phyloP scores from a whole-genome alignment of 2,113 vertebrate genomes.

The Ceyx margarethae region DNA sequence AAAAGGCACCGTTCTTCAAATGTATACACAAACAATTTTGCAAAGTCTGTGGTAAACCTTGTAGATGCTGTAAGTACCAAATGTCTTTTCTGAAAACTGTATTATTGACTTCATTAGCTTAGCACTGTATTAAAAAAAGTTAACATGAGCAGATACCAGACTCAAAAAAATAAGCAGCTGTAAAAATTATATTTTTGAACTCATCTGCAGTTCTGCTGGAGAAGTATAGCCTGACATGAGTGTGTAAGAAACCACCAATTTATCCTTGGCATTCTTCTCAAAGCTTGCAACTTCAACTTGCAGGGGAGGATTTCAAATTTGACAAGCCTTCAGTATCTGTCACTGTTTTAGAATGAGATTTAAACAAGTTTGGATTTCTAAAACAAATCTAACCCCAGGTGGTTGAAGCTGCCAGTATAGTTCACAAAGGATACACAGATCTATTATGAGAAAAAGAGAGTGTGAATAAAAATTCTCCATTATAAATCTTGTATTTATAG shows the following conservation, averaged over 20 bases:
- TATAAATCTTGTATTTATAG: not conserved
- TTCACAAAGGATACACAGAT: not conserved
- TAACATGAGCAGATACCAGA: not conserved
- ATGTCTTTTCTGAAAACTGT: not conserved
- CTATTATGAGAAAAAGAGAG: not conserved
- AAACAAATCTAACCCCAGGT: not conserved
- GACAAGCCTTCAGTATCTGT: not conserved
- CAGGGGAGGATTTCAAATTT: not conserved
- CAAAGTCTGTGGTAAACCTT: conserved; percentile 96
- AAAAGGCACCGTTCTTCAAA: conserved; percentile 83
- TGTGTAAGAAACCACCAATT: not conserved
- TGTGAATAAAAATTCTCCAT: not conserved
- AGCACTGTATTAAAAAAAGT: not conserved
- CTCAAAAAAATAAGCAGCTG: not conserved
- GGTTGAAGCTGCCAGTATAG: not conserved
- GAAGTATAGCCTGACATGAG: not conserved
- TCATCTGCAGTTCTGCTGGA: not conserved
- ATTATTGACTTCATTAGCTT: not conserved
- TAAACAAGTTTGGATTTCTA: not conserved
- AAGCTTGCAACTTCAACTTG: not conserved
- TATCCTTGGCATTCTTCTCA: not conserved
- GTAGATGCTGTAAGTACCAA: conserved; percentile 92
- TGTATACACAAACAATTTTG: conserved; percentile 87
- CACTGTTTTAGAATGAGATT: not conserved
- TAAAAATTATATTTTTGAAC: not conserved